These are phyloP conservation scores for Semnornis frantzii DNA, from an alignment of 2,113 vertebrate genomes.

Conservation along the genomic window DNA sequence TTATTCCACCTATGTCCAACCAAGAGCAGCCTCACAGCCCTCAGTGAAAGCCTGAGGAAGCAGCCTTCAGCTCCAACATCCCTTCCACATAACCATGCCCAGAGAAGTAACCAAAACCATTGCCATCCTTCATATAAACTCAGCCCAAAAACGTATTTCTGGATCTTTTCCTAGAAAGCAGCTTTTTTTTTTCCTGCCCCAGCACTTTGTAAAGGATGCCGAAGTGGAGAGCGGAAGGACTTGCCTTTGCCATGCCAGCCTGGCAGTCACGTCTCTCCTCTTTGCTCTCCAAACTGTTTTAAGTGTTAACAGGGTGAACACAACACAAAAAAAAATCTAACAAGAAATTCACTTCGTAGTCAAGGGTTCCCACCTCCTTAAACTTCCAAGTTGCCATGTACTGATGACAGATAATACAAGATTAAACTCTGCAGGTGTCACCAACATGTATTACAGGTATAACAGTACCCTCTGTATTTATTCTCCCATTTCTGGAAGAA, in stretches of 20 bases:
- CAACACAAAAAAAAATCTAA: not conserved
- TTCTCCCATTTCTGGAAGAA: not conserved
- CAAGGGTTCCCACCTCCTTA: not conserved
- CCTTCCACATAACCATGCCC: not conserved
- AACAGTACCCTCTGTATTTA: not conserved
- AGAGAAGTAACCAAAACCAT: not conserved
- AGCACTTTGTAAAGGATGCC: not conserved
- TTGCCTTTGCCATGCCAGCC: not conserved
- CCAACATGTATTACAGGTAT: not conserved
- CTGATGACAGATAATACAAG: not conserved
- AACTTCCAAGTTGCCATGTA: not conserved
- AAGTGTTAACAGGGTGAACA: not conserved
- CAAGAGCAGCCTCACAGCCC: not conserved
- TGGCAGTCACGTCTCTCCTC: accelerated
- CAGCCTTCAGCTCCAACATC: not conserved
- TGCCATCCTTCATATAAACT: not conserved
- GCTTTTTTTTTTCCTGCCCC: not conserved
- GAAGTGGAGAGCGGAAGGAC: not conserved
- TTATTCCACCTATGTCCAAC: not conserved
- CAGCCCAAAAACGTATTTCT: not conserved
- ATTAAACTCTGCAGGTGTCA: not conserved
- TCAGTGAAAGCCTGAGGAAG: not conserved
- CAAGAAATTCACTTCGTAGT: not conserved
- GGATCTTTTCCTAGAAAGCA: not conserved
- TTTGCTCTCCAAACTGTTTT: not conserved